Percentiles rank a stretch among this genome's conserved stretches.
phyloP scores from a whole-genome alignment of 1,140 invertebrate species.

The Caerostris extrusa region DNA sequence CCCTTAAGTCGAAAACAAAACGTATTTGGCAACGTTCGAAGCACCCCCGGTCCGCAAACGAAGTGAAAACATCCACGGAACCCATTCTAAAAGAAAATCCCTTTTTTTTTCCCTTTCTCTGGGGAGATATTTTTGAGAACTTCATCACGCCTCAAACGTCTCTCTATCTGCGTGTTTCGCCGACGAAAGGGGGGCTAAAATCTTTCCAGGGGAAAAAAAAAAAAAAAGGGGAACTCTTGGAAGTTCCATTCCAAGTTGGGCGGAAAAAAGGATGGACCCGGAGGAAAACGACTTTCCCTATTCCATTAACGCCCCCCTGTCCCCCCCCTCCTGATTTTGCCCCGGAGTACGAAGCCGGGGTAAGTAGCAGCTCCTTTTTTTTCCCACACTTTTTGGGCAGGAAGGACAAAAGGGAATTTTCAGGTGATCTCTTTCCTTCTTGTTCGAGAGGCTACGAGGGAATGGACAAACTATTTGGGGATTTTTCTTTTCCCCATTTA shows the following conservation, averaged over 20 bases:
- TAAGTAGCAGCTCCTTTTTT: not conserved
- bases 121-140: not conserved
- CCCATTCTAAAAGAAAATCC: not conserved
- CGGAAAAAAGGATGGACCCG: not conserved
- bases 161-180: not conserved
- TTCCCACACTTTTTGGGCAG: not conserved
- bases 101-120: not conserved
- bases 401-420: conserved; percentile 13
- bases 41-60: not conserved
- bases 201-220: not conserved
- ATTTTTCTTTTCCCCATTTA: not conserved
- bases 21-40: not conserved
- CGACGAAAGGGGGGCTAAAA: not conserved
- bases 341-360: not conserved
- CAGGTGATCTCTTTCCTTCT: conserved; percentile 12
- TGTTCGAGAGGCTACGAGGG: not conserved
- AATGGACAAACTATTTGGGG: not conserved
- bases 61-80: not conserved
- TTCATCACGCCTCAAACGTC: not conserved
- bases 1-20: not conserved
- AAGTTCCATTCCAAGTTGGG: not conserved
- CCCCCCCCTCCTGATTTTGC: not conserved
- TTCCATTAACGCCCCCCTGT: not conserved
- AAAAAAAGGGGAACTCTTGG: not conserved
- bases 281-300: conserved; percentile 13